Base-by-base conservation (phyloP, 2,797 vertebrate genomes). In the Cynopterus sphinx region DNA sequence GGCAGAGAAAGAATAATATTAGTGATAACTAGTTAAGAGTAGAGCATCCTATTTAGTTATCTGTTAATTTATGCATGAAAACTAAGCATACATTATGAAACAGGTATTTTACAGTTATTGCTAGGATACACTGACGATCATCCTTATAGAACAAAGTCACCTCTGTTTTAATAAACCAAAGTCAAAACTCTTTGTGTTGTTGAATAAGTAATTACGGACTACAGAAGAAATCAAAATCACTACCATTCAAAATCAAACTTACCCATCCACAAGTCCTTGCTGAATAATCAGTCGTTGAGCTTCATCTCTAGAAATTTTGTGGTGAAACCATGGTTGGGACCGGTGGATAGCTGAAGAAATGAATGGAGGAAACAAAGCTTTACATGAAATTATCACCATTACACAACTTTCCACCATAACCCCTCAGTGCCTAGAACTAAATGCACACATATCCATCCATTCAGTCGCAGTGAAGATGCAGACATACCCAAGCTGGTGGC, bases 281-380 rank as follows among this genome's bases (percentile, higher is more conserved):
- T 99, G 99, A 97, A 98, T 98, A 97, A 99, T 99, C 68, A 99
- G 96, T 95, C 99, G 99, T 86, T 99, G 99, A 97, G 99, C 99
- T 90, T 99, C 99, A 11, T 99, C 99, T 96, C 99, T 99, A 87
- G 99, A 99, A 97, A 99, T 99, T 98, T 99, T 99, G 96, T 99
- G 99, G 97, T 99, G 99, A 98, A 99, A 99, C 99, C 99, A 99
- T 1, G 99, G 98, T 98, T 99, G 99, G 95, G 99, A 98, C 97
- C 98, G 98, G 97, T 99, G 99, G 95, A 99, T 98, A 51, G 98
- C 99, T 99, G 96, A 17, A 96, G 93, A 97, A 96, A 97, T 57
- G 97, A 68, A 81, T 0, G 5, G 22, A 91, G 19, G 87, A 9
- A 81, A 91, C 90, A 74, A 96, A 94, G 95, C 74, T 63, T 6